Conservation (phyloP, 2,113 vertebrate genomes). For the Ellobius talpinus region DNA sequence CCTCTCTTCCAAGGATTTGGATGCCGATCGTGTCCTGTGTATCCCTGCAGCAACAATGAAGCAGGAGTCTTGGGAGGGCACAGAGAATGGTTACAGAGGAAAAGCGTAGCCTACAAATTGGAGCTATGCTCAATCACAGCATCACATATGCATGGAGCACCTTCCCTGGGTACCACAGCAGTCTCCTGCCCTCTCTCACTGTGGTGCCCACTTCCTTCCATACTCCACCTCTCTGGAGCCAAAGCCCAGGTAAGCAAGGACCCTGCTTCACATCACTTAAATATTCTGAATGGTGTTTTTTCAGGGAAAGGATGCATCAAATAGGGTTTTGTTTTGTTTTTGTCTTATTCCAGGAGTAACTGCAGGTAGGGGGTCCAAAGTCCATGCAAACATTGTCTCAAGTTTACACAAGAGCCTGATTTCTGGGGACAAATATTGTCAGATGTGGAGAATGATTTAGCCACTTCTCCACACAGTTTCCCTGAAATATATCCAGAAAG, state of each 20-base stretch:
- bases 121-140: background rate
- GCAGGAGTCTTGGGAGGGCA: background rate
- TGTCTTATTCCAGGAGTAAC: background rate
- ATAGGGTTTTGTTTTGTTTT: background rate
- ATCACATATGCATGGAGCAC: too few relatives aligned
- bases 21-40: background rate
- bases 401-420: conserved; percentile 50
- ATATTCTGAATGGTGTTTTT: background rate
- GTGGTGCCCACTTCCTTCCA: too few relatives aligned
- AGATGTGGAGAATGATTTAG: background rate
- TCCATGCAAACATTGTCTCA: conserved; percentile 3
- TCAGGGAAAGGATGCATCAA: background rate
- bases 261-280: background rate
- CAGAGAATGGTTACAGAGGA: background rate
- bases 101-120: background rate
- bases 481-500: background rate
- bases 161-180: background rate
- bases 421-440: background rate
- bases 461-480: background rate
- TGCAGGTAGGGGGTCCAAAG: background rate
- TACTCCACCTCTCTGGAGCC: background rate
- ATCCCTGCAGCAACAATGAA: background rate
- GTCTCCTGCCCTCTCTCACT: background rate
- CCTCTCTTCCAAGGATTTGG: background rate
- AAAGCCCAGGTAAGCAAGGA: background rate